phyloP scores from a whole-genome alignment of 2,797 vertebrate species.

The Benthosema pterotum region DNA sequence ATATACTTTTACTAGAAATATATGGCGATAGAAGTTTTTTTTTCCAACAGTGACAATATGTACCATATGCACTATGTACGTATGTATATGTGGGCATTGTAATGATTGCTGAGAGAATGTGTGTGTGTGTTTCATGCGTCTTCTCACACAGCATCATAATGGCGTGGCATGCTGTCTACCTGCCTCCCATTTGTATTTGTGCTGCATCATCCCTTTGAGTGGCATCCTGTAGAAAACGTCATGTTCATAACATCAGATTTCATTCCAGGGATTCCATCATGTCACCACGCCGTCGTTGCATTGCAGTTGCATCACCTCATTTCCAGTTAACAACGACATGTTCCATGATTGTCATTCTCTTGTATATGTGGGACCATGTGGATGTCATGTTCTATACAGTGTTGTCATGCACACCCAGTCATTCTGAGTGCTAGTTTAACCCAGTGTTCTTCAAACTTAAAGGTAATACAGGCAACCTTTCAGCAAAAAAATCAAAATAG shows the following conservation, averaged over 20 bases:
- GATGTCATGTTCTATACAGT: slow-evolving; percentile 15
- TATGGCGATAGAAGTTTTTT: too few relatives aligned
- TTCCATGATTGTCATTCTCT: slow-evolving; percentile 39
- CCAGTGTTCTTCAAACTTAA: too few relatives aligned
- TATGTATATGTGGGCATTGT: slow-evolving; percentile 11
- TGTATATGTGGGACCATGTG: slow-evolving; percentile 39
- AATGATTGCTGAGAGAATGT: neutral
- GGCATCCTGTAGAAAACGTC: slow-evolving; percentile 1
- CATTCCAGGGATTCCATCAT: slow-evolving; percentile 33
- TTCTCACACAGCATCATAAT: too few relatives aligned
- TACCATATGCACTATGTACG: neutral
- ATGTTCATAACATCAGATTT: slow-evolving; percentile 15
- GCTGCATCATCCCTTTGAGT: neutral
- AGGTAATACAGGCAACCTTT: too few relatives aligned
- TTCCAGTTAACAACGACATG: slow-evolving; percentile 12
- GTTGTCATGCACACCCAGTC: too few relatives aligned
- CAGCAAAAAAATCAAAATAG: too few relatives aligned
- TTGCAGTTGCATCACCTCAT: slow-evolving; percentile 14
- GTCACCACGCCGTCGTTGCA: slow-evolving; percentile 29
- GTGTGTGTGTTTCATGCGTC: slow-evolving; percentile 9
- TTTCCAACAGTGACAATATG: too few relatives aligned
- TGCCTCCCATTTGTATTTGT: slow-evolving; percentile 25
- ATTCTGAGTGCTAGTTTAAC: too few relatives aligned
- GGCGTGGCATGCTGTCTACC: neutral
- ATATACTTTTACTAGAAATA: too few relatives aligned